A percentile compares a stretch with the other conserved stretches of the same genome.
These are phyloP conservation scores for Lasiurus cinereus DNA, from an alignment of 2,113 vertebrate species.

Conservation along the genomic window DNA sequence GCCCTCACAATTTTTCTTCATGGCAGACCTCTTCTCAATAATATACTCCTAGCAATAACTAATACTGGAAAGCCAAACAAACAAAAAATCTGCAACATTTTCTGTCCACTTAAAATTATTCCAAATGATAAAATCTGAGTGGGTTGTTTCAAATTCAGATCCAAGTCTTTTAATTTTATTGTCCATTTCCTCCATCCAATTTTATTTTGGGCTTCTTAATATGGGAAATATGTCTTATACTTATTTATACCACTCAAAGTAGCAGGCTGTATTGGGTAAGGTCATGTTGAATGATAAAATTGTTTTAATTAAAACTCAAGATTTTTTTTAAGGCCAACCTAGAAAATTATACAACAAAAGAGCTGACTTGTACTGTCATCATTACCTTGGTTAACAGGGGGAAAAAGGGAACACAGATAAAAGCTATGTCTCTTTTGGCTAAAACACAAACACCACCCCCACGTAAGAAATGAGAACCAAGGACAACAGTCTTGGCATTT, in stretches of 20 bases:
- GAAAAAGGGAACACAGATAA: neutral
- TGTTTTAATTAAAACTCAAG: conserved; percentile 54
- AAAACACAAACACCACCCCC: conserved; percentile 2
- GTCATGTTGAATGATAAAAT: neutral
- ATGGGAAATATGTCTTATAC: neutral
- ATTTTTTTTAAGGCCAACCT: neutral
- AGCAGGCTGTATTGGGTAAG: neutral
- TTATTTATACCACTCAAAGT: conserved; percentile 15
- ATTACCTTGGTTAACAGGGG: neutral
- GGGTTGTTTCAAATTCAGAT: conserved; percentile 27
- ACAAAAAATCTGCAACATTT: neutral
- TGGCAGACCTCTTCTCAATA: neutral
- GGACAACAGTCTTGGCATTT: conserved; percentile 8
- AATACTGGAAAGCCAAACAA: neutral
- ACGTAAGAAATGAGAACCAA: conserved; percentile 51
- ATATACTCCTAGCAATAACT: neutral
- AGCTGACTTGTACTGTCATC: neutral
- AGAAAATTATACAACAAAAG: neutral
- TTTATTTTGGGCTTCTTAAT: neutral
- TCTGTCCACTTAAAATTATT: conserved; percentile 10
- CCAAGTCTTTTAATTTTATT: conserved; percentile 43
- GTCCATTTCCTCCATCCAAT: neutral
- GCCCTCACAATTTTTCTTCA: neutral
- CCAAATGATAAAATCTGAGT: neutral
- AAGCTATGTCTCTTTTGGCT: neutral